Base-by-base conservation (phyloP, 2,888 invertebrate species). In the Seira sanloemensis region DNA sequence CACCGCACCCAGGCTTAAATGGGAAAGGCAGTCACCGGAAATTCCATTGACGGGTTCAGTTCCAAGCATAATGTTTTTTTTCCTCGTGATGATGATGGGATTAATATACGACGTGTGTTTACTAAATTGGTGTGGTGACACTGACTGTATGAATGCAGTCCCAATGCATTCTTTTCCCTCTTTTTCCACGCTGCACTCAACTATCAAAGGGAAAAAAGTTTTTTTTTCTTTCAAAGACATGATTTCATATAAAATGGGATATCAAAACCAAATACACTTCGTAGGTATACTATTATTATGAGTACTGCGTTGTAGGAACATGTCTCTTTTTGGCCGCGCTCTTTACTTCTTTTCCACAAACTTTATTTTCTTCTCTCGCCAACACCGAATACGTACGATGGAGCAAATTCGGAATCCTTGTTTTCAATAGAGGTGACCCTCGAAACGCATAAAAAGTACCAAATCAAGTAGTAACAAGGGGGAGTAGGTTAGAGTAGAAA, bases 31-130 rank as follows among this genome's bases (percentile, higher is more conserved):
- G 73, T 78, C 77, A 83, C 83, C 83, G 83, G 83, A 83, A 83
- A 83, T 83, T 78, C 78, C 83, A 78, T 83, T 83, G 83, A 83
- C 78, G 78, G 78, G 73, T 72, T 78, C 24, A 21, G 50, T 27
- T 26, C 37, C 46, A 62, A 78, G 37, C 58, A n/a, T 58, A 18
- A 58, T 9, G n/a, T n/a, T 58, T n/a, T 37, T 37, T 71, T 54
- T 62, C 54, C 67, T 25, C 50, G 74, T 72, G 54, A 74, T 26
- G 66, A 69, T 69, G 58, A 54, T 27, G 26, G 25, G 18, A 72
- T 46, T 50, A 50, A 21, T 58, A 5, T 58, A 58, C 21, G 12
- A 72, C 26, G 58, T 78, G 78, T 62, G 62, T 24, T 27, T 2
- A 9, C n/a, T 69, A 78, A 78, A 78, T 26, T 78, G 71, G 62